Base-by-base conservation (phyloP, 2,113 vertebrate genomes). In the Pteronura brasiliensis region DNA sequence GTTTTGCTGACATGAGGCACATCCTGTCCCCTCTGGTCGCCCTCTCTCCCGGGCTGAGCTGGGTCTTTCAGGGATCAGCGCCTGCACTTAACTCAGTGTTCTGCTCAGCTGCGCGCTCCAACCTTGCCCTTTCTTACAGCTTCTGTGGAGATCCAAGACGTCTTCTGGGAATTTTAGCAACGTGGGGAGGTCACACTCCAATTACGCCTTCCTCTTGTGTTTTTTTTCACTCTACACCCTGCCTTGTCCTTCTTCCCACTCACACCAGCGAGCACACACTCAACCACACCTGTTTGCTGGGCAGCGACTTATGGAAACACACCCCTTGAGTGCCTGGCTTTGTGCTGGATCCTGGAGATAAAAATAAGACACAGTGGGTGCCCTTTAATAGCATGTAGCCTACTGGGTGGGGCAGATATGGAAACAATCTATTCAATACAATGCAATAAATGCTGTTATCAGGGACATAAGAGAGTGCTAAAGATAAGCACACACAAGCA, bases 81-180 rank as follows among this genome's bases (percentile, higher is more conserved):
- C 79, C 95, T 72, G 49, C 63, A 31, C 82, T 98, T 95, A 96
- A 96, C 96, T 96, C 89, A 42, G 77, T 82, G 93, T 88, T 97
- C 67, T 84, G 97, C 95, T 97, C 95, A 84, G 77, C 95, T 80
- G 83, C 97, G 65, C 13, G 0, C 80, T 96, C 87, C 90, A 80
- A 79, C 93, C 34, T 65, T 80, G 74, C 96, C 96, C 97, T 95
- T 79, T 84, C 81, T 67, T 7, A 25, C 27, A 82, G 94, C 59
- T 72, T 74, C 90, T 79, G 55, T 49, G 39, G 34, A 83, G 77
- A 72, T 77, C 23, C 1, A 29, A 89, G 82, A 67, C 2, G 21
- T 93, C 94, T 72, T 81, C 88, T 15, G 83, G 96, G 96, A 89
- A 94, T 83, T 86, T 91, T 27, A 67, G 76, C 74, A 36, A 67